phyloP scores from a whole-genome alignment of 2,797 vertebrate species.

The Limnodromus scolopaceus region DNA sequence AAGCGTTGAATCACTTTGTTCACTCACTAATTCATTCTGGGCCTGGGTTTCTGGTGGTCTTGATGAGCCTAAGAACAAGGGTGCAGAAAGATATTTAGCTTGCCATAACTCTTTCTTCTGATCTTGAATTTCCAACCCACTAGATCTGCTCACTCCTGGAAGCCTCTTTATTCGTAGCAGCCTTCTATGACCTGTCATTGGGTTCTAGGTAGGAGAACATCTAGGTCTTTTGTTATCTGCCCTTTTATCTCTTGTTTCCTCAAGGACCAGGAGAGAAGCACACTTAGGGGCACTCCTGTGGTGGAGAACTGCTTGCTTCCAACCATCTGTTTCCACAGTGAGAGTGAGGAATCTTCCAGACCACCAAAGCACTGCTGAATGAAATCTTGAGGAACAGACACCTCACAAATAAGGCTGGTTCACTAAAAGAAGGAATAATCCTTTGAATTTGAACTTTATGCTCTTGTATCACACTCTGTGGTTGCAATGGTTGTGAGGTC shows the following conservation, averaged over 20 bases:
- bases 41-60: background rate
- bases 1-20: background rate
- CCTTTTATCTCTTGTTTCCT: background rate
- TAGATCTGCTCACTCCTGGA: background rate
- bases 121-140: background rate
- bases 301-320: background rate
- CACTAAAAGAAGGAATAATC: background rate
- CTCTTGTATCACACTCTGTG: background rate
- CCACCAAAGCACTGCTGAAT: background rate
- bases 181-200: background rate
- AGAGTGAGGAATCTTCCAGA: background rate
- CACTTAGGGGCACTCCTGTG: background rate
- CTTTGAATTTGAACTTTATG: background rate
- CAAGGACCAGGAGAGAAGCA: background rate
- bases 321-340: background rate
- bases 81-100: background rate
- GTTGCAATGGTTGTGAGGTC: background rate
- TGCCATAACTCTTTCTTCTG: background rate
- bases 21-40: background rate
- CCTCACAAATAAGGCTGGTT: background rate
- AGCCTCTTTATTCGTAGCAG: background rate
- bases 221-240: background rate
- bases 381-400: background rate
- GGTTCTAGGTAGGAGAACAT: background rate
- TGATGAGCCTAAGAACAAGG: background rate